Evolutionary conservation across 2,797 vertebrate genomes (phyloP).

Genomic region (Pipistrellus kuhlii): DNA sequence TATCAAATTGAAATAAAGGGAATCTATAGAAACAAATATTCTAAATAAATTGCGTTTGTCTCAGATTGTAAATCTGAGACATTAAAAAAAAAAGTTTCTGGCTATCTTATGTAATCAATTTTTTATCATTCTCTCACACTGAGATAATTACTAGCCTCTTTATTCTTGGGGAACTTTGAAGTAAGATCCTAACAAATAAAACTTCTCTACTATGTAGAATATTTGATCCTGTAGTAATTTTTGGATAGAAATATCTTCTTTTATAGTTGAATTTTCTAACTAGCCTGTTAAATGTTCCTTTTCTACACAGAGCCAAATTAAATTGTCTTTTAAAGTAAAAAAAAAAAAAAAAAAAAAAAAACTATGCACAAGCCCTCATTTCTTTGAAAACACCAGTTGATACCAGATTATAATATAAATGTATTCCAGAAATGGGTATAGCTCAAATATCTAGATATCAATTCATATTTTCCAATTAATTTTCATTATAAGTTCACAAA

Average conservation of each 20-base stretch:
- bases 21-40: slow-evolving; percentile 28
- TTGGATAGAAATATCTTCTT: slow-evolving; percentile 46
- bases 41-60: slow-evolving; percentile 27
- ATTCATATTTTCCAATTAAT: slow-evolving; percentile 60
- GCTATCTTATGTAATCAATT: slow-evolving; percentile 1
- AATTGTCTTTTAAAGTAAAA: slow-evolving; percentile 60
- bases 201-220: slow-evolving; percentile 50
- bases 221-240: slow-evolving; percentile 53
- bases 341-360: neutral
- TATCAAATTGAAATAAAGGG: slow-evolving; percentile 15
- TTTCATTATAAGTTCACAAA: slow-evolving; percentile 63
- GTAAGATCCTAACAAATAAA: slow-evolving; percentile 62
- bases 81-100: slow-evolving; percentile 6
- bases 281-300: neutral
- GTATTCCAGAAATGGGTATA: slow-evolving; percentile 37
- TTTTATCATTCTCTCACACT: slow-evolving; percentile 21
- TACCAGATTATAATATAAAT: slow-evolving; percentile 31
- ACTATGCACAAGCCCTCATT: neutral
- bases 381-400: slow-evolving; percentile 63
- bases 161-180: slow-evolving; percentile 26
- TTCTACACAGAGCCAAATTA: slow-evolving; percentile 55
- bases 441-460: slow-evolving; percentile 34
- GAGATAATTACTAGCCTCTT: slow-evolving; percentile 63
- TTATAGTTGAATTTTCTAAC: slow-evolving; percentile 32
- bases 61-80: neutral